Conservation (phyloP, 2,888 invertebrate species). For the Plebejus anna region DNA sequence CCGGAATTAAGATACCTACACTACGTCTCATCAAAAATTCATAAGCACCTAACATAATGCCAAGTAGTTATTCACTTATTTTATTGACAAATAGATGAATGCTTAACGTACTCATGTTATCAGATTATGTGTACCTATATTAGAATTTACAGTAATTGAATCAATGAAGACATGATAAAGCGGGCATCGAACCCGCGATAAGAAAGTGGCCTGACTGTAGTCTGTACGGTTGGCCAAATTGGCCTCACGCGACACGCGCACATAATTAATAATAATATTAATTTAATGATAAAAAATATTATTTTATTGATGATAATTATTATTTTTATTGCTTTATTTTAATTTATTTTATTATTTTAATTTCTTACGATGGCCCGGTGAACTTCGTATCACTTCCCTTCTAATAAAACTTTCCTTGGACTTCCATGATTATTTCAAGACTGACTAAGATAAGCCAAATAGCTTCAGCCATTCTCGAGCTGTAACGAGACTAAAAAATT, state of each 20-base stretch:
- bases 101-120: conserved; percentile 9
- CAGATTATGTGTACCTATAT: conserved; percentile 37
- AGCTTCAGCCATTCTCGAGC: no score
- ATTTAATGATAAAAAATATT: not conserved
- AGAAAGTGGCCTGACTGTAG: conserved; percentile 36
- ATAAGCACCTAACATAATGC: no score
- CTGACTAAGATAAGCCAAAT: no score
- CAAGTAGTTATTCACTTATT: not conserved
- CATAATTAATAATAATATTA: not conserved
- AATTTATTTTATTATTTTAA: no score
- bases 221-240: conserved; percentile 37
- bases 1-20: no score
- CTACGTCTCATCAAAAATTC: no score
- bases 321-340: not conserved
- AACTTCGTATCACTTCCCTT: no score
- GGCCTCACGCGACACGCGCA: conserved; percentile 29
- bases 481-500: no score
- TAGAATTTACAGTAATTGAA: conserved; percentile 48
- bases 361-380: no score
- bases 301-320: not conserved
- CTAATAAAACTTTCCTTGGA: no score
- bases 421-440: no score
- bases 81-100: not conserved
- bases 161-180: conserved; percentile 62
- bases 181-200: conserved; percentile 59